These are phyloP conservation scores for Panagrolaimus sp. DNA, from an alignment of 1,140 invertebrate species.

Conservation along the genomic window DNA sequence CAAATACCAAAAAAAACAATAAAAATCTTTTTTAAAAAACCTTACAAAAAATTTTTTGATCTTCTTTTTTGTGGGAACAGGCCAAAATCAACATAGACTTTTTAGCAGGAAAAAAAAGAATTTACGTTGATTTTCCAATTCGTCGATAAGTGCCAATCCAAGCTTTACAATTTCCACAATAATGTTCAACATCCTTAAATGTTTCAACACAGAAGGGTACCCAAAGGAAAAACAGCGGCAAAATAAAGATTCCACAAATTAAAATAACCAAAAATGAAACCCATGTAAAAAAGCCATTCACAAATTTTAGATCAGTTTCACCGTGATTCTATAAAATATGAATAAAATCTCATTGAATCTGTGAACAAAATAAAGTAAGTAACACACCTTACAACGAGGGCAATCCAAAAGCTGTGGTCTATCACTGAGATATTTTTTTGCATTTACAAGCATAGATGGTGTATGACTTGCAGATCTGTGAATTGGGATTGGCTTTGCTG, in stretches of 20 bases:
- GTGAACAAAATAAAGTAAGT: too few relatives aligned
- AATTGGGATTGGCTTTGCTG: conserved; percentile 34
- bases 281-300: conserved; percentile 40
- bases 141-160: conserved; percentile 48
- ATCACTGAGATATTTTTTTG: conserved; percentile 51
- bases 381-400: conserved; percentile 44
- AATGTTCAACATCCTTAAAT: conserved; percentile 52
- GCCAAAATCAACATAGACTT: background rate
- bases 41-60: too few relatives aligned
- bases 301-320: conserved; percentile 44
- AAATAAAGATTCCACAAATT: conserved; percentile 38
- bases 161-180: conserved; percentile 46
- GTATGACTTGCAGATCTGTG: conserved; percentile 43
- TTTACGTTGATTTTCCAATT: conserved; percentile 36
- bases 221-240: conserved; percentile 52
- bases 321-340: conserved; percentile 44
- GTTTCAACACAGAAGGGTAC: conserved; percentile 51
- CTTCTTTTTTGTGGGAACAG: too few relatives aligned
- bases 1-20: too few relatives aligned
- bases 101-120: too few relatives aligned
- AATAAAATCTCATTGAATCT: too few relatives aligned
- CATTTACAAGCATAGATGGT: conserved; percentile 52
- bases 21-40: too few relatives aligned
- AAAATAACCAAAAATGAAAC: conserved; percentile 45
- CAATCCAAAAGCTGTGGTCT: conserved; percentile 49